Percentiles rank a stretch among this genome's conserved stretches.
These are phyloP conservation scores for Climacteris rufus DNA, from an alignment of 2,113 vertebrate species.

Conservation along the genomic window DNA sequence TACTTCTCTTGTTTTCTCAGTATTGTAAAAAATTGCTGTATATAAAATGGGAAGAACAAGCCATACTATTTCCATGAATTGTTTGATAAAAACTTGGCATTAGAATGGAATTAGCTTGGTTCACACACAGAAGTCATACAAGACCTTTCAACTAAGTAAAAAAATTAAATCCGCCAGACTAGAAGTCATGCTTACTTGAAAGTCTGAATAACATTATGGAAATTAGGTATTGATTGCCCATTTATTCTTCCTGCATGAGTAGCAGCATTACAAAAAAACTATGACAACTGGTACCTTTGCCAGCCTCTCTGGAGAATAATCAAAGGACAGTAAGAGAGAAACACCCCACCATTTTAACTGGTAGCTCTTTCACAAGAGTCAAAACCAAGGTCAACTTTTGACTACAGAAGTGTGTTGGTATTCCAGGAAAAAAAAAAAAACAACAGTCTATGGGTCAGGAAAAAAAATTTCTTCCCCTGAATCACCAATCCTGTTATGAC, in stretches of 20 bases:
- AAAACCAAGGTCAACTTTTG: neutral
- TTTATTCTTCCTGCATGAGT: neutral
- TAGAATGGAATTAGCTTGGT: neutral
- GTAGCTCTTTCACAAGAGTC: neutral
- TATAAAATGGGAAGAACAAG: neutral
- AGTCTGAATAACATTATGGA: neutral
- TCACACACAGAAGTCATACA: neutral
- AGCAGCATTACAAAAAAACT: neutral
- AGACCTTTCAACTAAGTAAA: neutral
- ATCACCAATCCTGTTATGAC: neutral
- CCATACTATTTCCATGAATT: neutral
- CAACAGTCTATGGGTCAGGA: neutral
- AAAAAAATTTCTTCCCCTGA: neutral
- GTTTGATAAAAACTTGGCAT: neutral
- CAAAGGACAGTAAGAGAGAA: neutral
- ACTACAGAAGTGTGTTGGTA: neutral
- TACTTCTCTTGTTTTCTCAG: neutral
- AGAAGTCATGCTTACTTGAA: neutral
- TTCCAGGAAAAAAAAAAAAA: neutral
- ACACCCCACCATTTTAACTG: neutral
- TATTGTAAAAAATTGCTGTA: neutral
- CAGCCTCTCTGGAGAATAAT: neutral
- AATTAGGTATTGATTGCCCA: neutral
- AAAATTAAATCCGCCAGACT: neutral
- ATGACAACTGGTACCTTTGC: neutral